Evolutionary conservation across 1,140 invertebrate species (phyloP), one percentile per base, ranked within the genome.

Genomic region (Acarapis woodi): DNA sequence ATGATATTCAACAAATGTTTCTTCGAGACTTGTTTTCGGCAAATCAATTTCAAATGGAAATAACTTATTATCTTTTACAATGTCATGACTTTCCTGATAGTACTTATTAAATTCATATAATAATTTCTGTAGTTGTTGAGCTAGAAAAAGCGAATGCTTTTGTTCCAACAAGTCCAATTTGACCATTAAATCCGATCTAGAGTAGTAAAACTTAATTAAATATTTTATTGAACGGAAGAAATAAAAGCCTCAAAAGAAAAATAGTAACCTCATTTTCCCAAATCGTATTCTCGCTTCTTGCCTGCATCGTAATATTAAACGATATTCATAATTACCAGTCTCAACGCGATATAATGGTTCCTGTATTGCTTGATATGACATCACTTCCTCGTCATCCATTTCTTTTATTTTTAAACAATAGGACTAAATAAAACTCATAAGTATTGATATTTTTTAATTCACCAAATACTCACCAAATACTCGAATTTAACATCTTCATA

Each of bases 341-440:
- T 96, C 88, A 0, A 97, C 79, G 28, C 90, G 63, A 54, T 96
- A 96, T 12, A 96, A 57, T 0, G 88, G 85, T 53, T 97, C 88
- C 51, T 93, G 80, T n/a, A 96, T 52, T 0, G 78, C 70, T 23
- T 58, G 59, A 41, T 83, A 94, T 38, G 72, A 74, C 45, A 85
- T 80, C 51, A 96, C 88, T 53, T 97, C 88, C 55, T 97, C 90
- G 50, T 97, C 88, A n/a, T n/a, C n/a, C 73, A 96, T 78, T 62
- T 97, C 90, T 48, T 67, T 67, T 14, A 67, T 60, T 62, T 96
- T 97, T 28, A 97, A 57, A 53, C 88, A 97, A 55, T 96, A 97
- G 0, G 87, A 93, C 54, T 61, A 41, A 37, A 49, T 45, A 33
- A 37, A 34, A 31, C 18, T 15, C 19, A 25, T 25, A 25, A n/a